These are phyloP conservation scores for Drosophila lini DNA, from an alignment of 1,140 invertebrate genomes.

Conservation along the genomic window DNA sequence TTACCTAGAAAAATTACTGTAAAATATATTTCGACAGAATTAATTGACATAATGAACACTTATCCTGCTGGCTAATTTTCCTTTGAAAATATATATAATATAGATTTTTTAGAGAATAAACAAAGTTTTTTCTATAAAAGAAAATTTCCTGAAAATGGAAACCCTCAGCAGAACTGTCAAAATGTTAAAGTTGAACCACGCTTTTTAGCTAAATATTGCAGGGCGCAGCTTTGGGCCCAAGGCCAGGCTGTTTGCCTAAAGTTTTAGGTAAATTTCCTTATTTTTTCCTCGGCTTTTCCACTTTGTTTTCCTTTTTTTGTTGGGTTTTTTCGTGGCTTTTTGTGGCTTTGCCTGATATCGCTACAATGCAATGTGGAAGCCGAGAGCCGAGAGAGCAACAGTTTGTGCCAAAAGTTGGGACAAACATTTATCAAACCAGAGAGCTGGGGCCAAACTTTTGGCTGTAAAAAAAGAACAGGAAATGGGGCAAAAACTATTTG, in stretches of 20 bases:
- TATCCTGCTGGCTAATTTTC: background rate
- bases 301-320: conserved; percentile 26
- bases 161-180: background rate
- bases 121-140: too few species aligned
- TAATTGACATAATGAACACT: background rate
- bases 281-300: conserved; percentile 16
- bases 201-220: conserved; percentile 23
- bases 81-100: background rate
- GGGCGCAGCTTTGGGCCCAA: conserved; percentile 21
- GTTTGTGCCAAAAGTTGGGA: conserved; percentile 73
- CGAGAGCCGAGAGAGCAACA: conserved; percentile 57
- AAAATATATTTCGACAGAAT: background rate
- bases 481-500: conserved; percentile 56
- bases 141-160: too few species aligned
- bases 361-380: conserved; percentile 40
- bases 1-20: background rate
- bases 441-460: conserved; percentile 49
- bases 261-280: conserved; percentile 72
- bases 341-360: conserved; percentile 57
- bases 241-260: conserved; percentile 62
- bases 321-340: conserved; percentile 6
- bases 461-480: conserved; percentile 38
- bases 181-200: conserved; percentile 16
- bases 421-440: conserved; percentile 75
- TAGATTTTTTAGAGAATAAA: background rate